phyloP scores from a whole-genome alignment of 2,797 vertebrate species.

The Epinephelus awoara region DNA sequence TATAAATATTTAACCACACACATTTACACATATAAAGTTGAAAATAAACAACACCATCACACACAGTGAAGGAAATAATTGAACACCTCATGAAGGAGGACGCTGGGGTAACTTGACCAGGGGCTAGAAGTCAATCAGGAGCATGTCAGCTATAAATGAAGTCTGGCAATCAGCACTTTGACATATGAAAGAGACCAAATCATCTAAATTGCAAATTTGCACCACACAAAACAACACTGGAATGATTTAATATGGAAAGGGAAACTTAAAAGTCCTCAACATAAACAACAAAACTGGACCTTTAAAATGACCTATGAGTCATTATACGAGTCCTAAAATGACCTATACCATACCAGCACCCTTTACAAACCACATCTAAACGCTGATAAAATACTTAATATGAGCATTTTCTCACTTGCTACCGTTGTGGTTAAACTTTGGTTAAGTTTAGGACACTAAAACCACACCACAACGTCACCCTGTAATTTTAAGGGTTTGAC shows the following conservation, averaged over 20 bases:
- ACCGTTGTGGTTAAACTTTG: background rate
- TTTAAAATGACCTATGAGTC: too few relatives aligned
- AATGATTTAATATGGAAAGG: background rate
- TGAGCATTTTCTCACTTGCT: background rate
- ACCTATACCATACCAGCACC: background rate
- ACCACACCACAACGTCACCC: background rate
- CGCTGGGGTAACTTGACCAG: background rate
- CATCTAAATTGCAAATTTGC: background rate
- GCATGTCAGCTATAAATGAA: background rate
- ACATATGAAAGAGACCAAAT: constrained; percentile 5
- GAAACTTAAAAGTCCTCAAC: background rate
- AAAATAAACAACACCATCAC: constrained; percentile 18
- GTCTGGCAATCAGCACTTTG: background rate
- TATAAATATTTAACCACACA: constrained; percentile 20
- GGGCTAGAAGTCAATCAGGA: constrained; percentile 2
- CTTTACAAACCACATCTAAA: background rate
- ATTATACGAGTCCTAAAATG: background rate
- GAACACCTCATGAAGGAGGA: background rate
- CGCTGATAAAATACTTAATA: background rate
- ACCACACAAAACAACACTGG: background rate
- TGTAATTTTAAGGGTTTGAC: background rate
- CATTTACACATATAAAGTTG: background rate
- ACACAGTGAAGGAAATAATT: background rate
- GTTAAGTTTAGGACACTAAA: background rate
- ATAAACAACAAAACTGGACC: background rate